Base-by-base conservation (phyloP, 1,140 invertebrate species). In the Brachystomella parvula region DNA sequence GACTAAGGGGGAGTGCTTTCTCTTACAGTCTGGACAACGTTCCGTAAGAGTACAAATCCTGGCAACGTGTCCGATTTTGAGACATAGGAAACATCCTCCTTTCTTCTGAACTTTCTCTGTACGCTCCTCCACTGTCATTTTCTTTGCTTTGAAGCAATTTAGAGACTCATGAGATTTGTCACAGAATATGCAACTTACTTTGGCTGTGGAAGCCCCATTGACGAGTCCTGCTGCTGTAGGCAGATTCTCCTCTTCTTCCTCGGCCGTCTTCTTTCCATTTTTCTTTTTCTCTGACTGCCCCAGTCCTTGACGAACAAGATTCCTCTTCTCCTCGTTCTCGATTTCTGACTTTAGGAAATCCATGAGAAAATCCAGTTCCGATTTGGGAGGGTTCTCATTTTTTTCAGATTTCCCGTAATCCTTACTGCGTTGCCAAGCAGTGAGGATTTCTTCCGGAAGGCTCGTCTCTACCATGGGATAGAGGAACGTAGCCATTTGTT, bases 381-480 rank as follows among this genome's bases (percentile, higher is more conserved):
- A 44, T 28, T 39, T 39, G 26, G 44, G 57, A 3, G 1, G 2
- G 0, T 32, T 28, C 0, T 49, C 24, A 15, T 19, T 26, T 31
- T 2, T 44, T 2, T 12, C 47, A 19, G 56, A 0, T 17, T 58
- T 15, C 6, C 30, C 29, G 2, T 24, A n/a, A 1, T 56, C 9
- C 15, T 21, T 6, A 21, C 28, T 61, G 9, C 76, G 69, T 63
- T 78, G 70, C 77, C 76, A 77, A 0, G 73, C 67, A 17, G 69
- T 49, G 15, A 77, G 29, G n/a, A 75, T 47, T 21, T 78, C 75
- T 44, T 76, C 69, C 74, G 61, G 53, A 6, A 67, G 53, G 21
- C n/a, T 30, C 3, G 76, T 76, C 56, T 79, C 77, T 0, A 78
- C 75, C 9, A 78, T 60, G 0, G 76, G 76, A 60, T 74, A 78